These are phyloP conservation scores for Gephyroberyx darwinii DNA, from an alignment of 2,797 vertebrate genomes.

Conservation along the genomic window DNA sequence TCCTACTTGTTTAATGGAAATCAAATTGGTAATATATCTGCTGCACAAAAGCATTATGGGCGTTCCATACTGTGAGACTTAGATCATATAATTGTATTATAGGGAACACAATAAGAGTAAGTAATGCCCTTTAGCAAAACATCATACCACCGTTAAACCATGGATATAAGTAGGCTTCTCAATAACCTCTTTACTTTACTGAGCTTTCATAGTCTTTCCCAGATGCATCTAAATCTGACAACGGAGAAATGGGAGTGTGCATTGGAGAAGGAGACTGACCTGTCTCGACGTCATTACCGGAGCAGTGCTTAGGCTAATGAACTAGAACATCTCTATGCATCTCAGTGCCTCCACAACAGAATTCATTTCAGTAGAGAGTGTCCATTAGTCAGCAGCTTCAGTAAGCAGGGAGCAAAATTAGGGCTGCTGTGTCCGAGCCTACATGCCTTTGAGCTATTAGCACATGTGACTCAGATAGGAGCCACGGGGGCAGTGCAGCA, in stretches of 20 bases:
- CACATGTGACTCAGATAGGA: slow-evolving; percentile 23
- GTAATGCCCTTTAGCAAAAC: slow-evolving; percentile 4
- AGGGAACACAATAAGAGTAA: too few relatives aligned
- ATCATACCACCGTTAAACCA: slow-evolving; percentile 6
- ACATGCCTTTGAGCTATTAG: slow-evolving; percentile 25
- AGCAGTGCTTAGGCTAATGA: too few relatives aligned
- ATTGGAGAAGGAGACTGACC: background rate
- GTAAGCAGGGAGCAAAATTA: too few relatives aligned
- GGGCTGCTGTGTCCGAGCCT: background rate
- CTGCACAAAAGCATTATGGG: background rate
- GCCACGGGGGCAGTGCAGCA: slow-evolving; percentile 6
- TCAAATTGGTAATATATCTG: too few relatives aligned
- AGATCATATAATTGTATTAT: too few relatives aligned
- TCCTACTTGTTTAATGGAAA: too few relatives aligned
- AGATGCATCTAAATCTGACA: slow-evolving; percentile 3
- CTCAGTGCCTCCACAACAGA: slow-evolving; percentile 25
- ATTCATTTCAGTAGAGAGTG: slow-evolving; percentile 35
- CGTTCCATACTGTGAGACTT: background rate
- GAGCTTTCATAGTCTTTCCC: slow-evolving; percentile 14
- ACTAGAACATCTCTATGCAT: slow-evolving; percentile 30
- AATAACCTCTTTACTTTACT: background rate
- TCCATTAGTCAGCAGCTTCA: background rate
- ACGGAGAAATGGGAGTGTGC: slow-evolving; percentile 12
- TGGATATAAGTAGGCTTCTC: background rate
- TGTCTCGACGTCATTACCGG: slow-evolving; percentile 11